phyloP scores from a whole-genome alignment of 2,888 invertebrate genomes.

The Idaea biselata region DNA sequence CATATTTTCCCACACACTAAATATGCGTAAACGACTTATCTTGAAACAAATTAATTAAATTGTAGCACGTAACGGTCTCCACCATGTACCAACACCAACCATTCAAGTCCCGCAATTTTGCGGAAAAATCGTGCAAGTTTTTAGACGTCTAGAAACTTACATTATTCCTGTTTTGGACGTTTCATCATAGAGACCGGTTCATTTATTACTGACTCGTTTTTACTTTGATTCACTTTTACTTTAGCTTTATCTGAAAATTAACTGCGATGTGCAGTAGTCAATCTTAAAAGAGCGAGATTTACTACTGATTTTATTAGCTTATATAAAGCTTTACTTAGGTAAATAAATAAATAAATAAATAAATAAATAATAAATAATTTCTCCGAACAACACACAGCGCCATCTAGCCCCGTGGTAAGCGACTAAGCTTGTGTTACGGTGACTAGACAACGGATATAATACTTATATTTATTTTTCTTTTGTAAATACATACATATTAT shows the following conservation, averaged over 20 bases:
- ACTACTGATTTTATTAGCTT: too few relatives aligned
- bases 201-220: conserved; percentile 3
- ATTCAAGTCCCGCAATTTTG: conserved; percentile 23
- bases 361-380: too few relatives aligned
- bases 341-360: too few relatives aligned
- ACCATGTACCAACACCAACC: conserved; percentile 7
- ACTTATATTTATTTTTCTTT: too few relatives aligned
- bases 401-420: too few relatives aligned
- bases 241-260: not conserved
- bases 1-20: conserved; percentile 18
- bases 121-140: conserved; percentile 19
- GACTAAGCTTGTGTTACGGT: too few relatives aligned
- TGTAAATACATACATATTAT: too few relatives aligned
- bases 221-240: conserved; percentile 1
- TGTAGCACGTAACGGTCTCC: conserved; percentile 23
- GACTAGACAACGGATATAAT: too few relatives aligned
- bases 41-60: conserved; percentile 27
- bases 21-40: conserved; percentile 23
- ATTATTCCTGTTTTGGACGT: not conserved
- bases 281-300: too few relatives aligned
- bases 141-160: conserved; percentile 3
- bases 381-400: too few relatives aligned
- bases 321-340: too few relatives aligned
- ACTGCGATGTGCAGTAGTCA: not conserved
- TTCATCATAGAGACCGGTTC: conserved; percentile 10